phyloP scores from a whole-genome alignment of 2,797 vertebrate genomes.

The Trematomus bernacchii region DNA sequence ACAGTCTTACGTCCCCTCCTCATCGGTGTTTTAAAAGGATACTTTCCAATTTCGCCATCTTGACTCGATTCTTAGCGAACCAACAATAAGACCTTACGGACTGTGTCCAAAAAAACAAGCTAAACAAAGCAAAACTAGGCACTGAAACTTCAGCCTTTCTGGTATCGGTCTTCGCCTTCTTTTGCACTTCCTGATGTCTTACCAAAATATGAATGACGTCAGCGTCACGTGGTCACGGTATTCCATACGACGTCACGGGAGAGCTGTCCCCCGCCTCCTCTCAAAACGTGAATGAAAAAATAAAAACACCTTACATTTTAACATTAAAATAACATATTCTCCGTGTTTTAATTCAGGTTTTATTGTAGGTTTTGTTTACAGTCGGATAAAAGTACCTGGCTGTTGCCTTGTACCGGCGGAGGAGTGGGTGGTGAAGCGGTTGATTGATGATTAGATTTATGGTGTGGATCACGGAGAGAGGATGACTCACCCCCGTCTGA shows the following conservation, averaged over 20 bases:
- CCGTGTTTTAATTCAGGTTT: accelerated
- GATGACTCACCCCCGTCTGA: slow-evolving; percentile 84
- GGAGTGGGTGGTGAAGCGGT: slow-evolving; percentile 62
- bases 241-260: slow-evolving; percentile 67
- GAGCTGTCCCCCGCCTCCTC: not conserved
- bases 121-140: slow-evolving; percentile 14
- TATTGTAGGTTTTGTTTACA: accelerated
- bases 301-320: slow-evolving; percentile 1
- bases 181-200: slow-evolving; percentile 72
- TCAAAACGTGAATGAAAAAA: slow-evolving; percentile 63
- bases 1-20: not conserved
- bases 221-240: slow-evolving; percentile 67
- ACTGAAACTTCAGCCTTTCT: slow-evolving; percentile 29
- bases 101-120: not conserved
- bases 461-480: slow-evolving; percentile 75
- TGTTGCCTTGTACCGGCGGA: not conserved
- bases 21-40: slow-evolving; percentile 73
- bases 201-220: slow-evolving; percentile 78
- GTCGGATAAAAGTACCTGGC: not conserved
- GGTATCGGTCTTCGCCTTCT: slow-evolving; percentile 58
- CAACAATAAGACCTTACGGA: not conserved
- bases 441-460: slow-evolving; percentile 79
- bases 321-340: slow-evolving; percentile 8
- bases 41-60: slow-evolving; percentile 82
- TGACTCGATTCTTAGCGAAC: not conserved